Evolutionary conservation across 2,797 vertebrate species (phyloP).

Genomic region (Momotus momota): DNA sequence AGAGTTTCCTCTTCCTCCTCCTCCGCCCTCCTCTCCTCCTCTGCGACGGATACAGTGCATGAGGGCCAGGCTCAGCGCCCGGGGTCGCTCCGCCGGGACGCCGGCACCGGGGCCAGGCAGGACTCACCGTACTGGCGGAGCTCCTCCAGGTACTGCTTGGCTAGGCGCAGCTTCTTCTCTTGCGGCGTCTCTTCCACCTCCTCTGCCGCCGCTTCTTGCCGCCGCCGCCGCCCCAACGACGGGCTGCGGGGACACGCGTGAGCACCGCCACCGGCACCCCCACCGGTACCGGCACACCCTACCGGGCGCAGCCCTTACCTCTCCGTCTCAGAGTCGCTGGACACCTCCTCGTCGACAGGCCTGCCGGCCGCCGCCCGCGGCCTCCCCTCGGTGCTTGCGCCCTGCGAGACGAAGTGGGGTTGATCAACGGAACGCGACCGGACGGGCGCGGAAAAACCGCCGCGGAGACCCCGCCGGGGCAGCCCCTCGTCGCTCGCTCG

Average conservation of each 20-base stretch:
- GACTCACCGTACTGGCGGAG: slow-evolving; percentile 39
- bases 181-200: slow-evolving; percentile 60
- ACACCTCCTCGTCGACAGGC: slow-evolving; percentile 29
- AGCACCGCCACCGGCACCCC: not conserved
- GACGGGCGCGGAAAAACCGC: too few relatives aligned
- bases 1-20: slow-evolving; percentile 85
- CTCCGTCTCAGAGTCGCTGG: slow-evolving; percentile 48
- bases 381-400: not conserved
- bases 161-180: slow-evolving; percentile 58
- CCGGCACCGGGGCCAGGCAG: not conserved
- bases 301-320: not conserved
- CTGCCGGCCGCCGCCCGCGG: not conserved
- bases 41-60: slow-evolving; percentile 69
- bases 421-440: not conserved
- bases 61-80: not conserved
- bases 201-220: not conserved
- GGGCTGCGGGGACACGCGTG: not conserved
- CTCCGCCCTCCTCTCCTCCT: slow-evolving; percentile 89
- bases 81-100: not conserved
- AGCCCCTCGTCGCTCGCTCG: not conserved
- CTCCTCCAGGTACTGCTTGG: slow-evolving; percentile 55
- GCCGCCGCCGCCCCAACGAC: not conserved
- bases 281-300: rapidly evolving
- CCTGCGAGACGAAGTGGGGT: not conserved
- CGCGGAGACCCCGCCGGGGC: too few relatives aligned